phyloP scores from a whole-genome alignment of 2,888 invertebrate species.

The Ochropacha duplaris region DNA sequence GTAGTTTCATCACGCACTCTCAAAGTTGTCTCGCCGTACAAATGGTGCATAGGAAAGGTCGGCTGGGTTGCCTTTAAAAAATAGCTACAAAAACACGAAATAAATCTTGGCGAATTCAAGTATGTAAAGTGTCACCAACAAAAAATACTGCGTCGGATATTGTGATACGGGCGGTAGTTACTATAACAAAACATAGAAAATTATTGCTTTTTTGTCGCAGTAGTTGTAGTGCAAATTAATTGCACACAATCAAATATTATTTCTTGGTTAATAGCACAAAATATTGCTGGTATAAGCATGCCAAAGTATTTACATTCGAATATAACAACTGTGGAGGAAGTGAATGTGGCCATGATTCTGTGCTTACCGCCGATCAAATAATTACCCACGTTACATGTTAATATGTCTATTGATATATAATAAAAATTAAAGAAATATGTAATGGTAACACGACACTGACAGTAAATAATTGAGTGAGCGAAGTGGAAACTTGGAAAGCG shows the following conservation, averaged over 20 bases:
- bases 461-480: not conserved
- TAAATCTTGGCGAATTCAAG: conserved; percentile 8
- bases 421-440: not conserved
- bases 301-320: conserved; percentile 5
- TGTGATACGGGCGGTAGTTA: not conserved
- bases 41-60: no score
- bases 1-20: conserved; percentile 37
- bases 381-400: not conserved
- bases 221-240: not conserved
- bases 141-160: not conserved
- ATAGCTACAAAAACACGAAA: conserved; percentile 15
- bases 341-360: conserved; percentile 49
- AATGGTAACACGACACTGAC: not conserved
- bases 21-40: conserved; percentile 8
- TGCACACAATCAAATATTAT: not conserved
- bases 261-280: not conserved
- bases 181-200: not conserved
- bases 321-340: conserved; percentile 41
- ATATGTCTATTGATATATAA: not conserved
- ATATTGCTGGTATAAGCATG: not conserved
- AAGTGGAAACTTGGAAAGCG: conserved; percentile 5
- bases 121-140: not conserved
- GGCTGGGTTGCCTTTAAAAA: no score
- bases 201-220: not conserved
- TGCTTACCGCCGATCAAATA: conserved; percentile 3